Evolutionary conservation across 1,140 invertebrate species (phyloP).

Genomic region (Neodiprion lecontei): DNA sequence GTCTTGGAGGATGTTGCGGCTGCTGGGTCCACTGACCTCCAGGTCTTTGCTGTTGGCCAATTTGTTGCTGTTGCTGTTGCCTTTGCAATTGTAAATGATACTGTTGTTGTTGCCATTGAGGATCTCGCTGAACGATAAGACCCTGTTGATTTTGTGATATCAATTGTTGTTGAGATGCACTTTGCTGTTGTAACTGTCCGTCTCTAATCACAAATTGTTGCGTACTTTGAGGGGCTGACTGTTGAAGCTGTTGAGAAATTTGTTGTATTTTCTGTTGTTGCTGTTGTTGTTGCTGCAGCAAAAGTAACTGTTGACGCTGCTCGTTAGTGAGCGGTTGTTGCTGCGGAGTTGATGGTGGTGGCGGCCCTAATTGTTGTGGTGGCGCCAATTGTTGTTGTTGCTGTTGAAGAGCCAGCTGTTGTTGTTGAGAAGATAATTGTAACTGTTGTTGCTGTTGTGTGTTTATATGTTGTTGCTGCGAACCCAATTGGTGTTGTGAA

Average conservation of each 20-base stretch:
- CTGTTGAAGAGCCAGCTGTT: conserved; percentile 52
- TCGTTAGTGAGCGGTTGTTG: conserved; percentile 49
- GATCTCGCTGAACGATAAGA: conserved; percentile 61
- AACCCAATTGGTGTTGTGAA: conserved; percentile 40
- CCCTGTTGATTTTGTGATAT: conserved; percentile 60
- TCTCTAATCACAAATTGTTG: conserved; percentile 66
- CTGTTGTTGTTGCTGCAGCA: conserved; percentile 50
- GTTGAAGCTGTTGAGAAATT: conserved; percentile 60
- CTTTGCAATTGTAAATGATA: conserved; percentile 54
- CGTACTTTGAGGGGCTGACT: conserved; percentile 58
- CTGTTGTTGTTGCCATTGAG: conserved; percentile 67
- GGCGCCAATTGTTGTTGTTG: conserved; percentile 38
- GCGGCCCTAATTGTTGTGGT: conserved; percentile 30
- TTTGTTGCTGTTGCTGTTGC: conserved; percentile 60
- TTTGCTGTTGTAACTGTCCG: conserved; percentile 64
- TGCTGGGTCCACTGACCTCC: conserved; percentile 59
- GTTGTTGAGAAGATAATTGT: conserved; percentile 45
- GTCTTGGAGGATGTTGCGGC: conserved; percentile 61
- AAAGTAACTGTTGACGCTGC: conserved; percentile 54
- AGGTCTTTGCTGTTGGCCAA: conserved; percentile 53
- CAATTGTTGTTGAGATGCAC: conserved; percentile 54
- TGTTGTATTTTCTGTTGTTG: conserved; percentile 60
- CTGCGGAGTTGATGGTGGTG: conserved; percentile 9
- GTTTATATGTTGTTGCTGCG: conserved; percentile 48
- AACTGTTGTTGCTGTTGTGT: conserved; percentile 38